Base-by-base conservation (phyloP, 1,140 invertebrate species). In the Eumeta japonica region DNA sequence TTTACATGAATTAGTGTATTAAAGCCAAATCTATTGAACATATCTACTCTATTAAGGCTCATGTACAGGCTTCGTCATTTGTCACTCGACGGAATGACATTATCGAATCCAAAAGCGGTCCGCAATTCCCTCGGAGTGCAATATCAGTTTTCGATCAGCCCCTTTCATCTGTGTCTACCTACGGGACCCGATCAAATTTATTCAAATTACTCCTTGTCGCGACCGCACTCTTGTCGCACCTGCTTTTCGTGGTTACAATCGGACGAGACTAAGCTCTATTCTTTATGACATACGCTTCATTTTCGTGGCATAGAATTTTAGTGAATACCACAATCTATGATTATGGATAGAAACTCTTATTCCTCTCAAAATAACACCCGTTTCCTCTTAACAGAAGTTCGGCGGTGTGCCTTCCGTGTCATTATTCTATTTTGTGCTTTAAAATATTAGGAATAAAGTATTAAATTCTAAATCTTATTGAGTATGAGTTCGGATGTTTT, bases 271-370 rank as follows among this genome's bases (percentile, higher is more conserved):
- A 1, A 32, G 53, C 43, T 27, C 11, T 51, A 16, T 24, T 7
- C 20, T 24, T 24, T 5, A 24, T 24, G 5, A 24, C 5, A 24
- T 5, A 24, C 20, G 20, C 5, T 5, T 7, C 20, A 7, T n/a
- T 5, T 24, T n/a, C n/a, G 20, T n/a, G 20, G 5, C 5, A 24
- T 24, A 24, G 5, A 28, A 39, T 32, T 37, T 43, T 55, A 61
- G 58, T 41, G 49, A 56, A 60, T 54, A 47, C 47, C 43, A 48
- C 56, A 55, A 62, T 62, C 51, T 62, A 58, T 50, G 56, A 58
- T 58, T 60, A 60, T 62, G 55, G 61, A 70, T 67, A 59, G 60
- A 63, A 64, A 65, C 67, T 71, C 60, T 67, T 71, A 64, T 65
- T 67, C 56, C 60, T 59, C 52, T 71, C 62, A 71, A 71, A 66